phyloP scores from a whole-genome alignment of 2,113 vertebrate species.

The Otolemur garnettii region DNA sequence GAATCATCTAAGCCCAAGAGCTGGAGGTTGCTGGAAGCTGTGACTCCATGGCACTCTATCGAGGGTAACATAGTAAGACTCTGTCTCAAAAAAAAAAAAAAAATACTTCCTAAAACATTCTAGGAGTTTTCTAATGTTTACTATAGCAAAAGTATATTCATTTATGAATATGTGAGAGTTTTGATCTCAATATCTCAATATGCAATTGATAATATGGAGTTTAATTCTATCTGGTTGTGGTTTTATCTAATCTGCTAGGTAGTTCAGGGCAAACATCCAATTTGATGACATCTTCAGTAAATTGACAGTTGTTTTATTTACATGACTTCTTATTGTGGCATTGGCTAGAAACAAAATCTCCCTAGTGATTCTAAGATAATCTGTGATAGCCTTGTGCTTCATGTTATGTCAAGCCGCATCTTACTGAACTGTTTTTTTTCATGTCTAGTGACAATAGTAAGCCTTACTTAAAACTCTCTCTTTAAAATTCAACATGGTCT shows the following conservation, averaged over 20 bases:
- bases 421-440: slow-evolving; percentile 41
- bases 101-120: slow-evolving; percentile 22
- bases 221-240: slow-evolving; percentile 48
- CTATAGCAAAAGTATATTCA: not conserved
- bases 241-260: slow-evolving; percentile 61
- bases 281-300: slow-evolving; percentile 55
- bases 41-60: too few relatives aligned
- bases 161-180: slow-evolving; percentile 8
- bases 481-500: slow-evolving; percentile 41
- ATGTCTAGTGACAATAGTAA: not conserved
- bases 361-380: slow-evolving; percentile 40
- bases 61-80: too few relatives aligned
- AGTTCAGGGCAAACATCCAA: slow-evolving; percentile 48
- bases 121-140: slow-evolving; percentile 20
- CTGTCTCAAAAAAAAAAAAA: not conserved
- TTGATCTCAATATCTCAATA: slow-evolving; percentile 6
- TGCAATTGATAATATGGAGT: slow-evolving; percentile 32
- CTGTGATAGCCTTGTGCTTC: slow-evolving; percentile 13
- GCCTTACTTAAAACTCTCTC: not conserved
- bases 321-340: slow-evolving; percentile 31
- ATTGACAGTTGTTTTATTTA: slow-evolving; percentile 54
- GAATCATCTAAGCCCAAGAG: too few relatives aligned
- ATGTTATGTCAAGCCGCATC: slow-evolving; percentile 41
- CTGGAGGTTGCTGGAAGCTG: too few relatives aligned
- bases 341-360: slow-evolving; percentile 28